Evolutionary conservation across 2,113 vertebrate species (phyloP), one percentile per base, ranked within the genome.

Genomic region (Dasyurus viverrinus): DNA sequence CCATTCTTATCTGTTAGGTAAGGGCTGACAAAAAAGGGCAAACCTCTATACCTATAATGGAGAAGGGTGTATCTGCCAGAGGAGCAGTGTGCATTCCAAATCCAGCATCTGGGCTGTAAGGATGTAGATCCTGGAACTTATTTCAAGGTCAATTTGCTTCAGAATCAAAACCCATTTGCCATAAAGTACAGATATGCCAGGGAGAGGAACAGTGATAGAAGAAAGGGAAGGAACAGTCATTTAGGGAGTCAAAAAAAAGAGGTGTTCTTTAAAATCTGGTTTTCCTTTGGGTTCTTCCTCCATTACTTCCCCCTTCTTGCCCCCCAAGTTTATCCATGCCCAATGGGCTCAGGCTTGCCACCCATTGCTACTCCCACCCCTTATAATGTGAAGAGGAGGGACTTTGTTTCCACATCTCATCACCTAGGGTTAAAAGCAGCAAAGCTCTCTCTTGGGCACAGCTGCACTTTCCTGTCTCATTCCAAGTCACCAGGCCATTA

Each of bases 111-210:
- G 94, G 89, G 91, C 54, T 95, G 54, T 94, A 96, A 96, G 96
- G 95, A 97, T 76, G 95, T 97, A 97, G 90, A 96, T 97, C 97
- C 95, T 95, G 96, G 96, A 98, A 97, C 97, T 98, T 98, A 98
- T 98, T 98, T 98, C 98, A 98, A 98, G 97, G 97, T 97, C 98
- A 97, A 94, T 98, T 98, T 97, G 91, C 96, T 98, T 97, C 96
- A 96, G 93, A 98, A 98, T 98, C 97, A 98, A 95, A 97, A 48
- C 7, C 53, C 95, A 54, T 97, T 95, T 93, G 89, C 91, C 90
- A 25, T 16, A 96, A 97, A 93, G 95, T 89, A 95, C 96, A 95
- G 93, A 96, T 53, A 94, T 89, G 46, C 89, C 14, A 0, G 23
- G 23, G 92, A 42, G 90, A 91, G 84, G 57, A 53, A 91, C 30